A percentile compares a stretch with the other conserved stretches of the same genome.
These are phyloP conservation scores for Drosophila sp. DNA, from an alignment of 1,140 invertebrate species.

Conservation along the genomic window DNA sequence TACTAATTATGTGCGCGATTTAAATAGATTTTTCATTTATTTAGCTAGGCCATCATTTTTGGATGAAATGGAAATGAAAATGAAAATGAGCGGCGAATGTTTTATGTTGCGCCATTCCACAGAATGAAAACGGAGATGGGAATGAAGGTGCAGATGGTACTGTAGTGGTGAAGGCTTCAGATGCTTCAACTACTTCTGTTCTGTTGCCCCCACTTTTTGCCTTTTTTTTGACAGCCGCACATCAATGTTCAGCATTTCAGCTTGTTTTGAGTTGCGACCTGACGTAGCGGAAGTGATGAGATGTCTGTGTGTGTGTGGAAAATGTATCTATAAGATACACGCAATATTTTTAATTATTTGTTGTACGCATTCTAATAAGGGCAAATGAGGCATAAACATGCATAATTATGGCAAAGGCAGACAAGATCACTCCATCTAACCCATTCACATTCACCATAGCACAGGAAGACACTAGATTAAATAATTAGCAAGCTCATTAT, in stretches of 20 bases:
- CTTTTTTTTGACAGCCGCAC: conserved; percentile 63
- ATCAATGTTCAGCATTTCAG: conserved; percentile 62
- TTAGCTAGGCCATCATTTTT: conserved; percentile 77
- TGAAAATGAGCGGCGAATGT: conserved; percentile 73
- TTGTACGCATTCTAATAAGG: conserved; percentile 74
- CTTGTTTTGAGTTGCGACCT: conserved; percentile 59
- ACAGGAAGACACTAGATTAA: conserved; percentile 4
- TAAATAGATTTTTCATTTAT: conserved; percentile 82
- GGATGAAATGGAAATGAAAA: conserved; percentile 73
- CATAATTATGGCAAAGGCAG: conserved; percentile 58
- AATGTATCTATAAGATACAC: conserved; percentile 36
- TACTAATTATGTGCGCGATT: conserved; percentile 82
- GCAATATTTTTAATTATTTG: conserved; percentile 72
- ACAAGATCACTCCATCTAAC: neutral
- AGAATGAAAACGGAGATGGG: conserved; percentile 9
- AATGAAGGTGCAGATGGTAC: conserved; percentile 13
- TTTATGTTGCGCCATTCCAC: conserved; percentile 73
- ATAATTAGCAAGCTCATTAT: conserved; percentile 2
- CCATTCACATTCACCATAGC: neutral
- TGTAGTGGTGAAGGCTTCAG: conserved; percentile 14
- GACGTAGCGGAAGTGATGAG: conserved; percentile 72
- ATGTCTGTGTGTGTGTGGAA: conserved; percentile 29
- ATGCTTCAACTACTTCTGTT: conserved; percentile 2
- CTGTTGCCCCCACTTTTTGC: neutral
- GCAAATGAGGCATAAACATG: conserved; percentile 78